Evolutionary conservation across 2,113 vertebrate genomes (phyloP), one percentile per base, ranked within the genome.

Genomic region (Piprites chloris): DNA sequence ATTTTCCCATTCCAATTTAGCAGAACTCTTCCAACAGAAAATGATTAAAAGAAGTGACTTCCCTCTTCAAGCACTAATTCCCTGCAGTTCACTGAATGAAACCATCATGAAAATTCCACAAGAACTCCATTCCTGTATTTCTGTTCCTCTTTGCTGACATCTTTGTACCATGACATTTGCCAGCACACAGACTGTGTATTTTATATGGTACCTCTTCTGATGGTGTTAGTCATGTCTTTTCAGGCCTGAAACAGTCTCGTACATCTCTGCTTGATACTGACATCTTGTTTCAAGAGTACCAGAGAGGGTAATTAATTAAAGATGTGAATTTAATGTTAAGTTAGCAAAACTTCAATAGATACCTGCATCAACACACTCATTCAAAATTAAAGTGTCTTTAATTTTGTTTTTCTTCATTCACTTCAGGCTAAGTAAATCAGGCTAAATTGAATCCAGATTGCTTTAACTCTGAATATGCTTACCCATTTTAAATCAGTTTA

Each of bases 381-480:
- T 90, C 53, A 88, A 61, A 90, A 88, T 65, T 52, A 63, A 90
- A 69, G 75, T n/a, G 49, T 21, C 79, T 92, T 92, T 85, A 88
- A 95, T 93, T 82, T 90, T 62, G 88, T 92, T 96, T 90, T 75
- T 83, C 47, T 88, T 88, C 62, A 44, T 68, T 93, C 82, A 79
- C 67, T 88, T 90, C 13, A 1, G 75, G 67, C 58, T 79, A 90
- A 82, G 71, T 95, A 90, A 91, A 85, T 82, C 56, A 82, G 42
- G 35, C 58, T 92, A 90, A 90, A 93, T 72, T 82, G 35, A 96
- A 90, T 93, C 56, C 76, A 90, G 58, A n/a, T 58, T 96, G 44
- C 53, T 90, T 90, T 77, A 73, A 90, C 53, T 94, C 67, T 87
- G 66, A 86, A 88, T 73, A 76, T 2, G 1, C 35, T 90, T 90